These are phyloP conservation scores for Myripristis murdjan DNA, from an alignment of 2,797 vertebrate genomes.

Conservation along the genomic window DNA sequence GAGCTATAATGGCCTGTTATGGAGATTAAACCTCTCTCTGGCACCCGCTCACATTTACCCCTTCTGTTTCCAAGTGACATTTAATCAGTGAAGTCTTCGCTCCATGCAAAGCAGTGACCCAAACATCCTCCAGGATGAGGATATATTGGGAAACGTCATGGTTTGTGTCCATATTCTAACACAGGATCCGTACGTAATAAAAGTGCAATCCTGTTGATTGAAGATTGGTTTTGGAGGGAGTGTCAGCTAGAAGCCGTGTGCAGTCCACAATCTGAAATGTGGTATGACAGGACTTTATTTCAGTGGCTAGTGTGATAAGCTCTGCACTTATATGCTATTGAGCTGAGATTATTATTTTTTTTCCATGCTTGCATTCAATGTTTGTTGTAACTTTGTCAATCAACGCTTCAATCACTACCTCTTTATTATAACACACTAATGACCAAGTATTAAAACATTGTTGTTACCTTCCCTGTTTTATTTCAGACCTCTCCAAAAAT, in stretches of 20 bases:
- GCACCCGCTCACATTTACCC: no score
- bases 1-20: slow-evolving; percentile 46
- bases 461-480: slow-evolving; percentile 67
- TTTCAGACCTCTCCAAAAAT: slow-evolving; percentile 52
- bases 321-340: slow-evolving; percentile 70
- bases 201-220: slow-evolving; percentile 27
- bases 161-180: no score
- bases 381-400: slow-evolving; percentile 67
- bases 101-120: no score
- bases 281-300: slow-evolving; percentile 52
- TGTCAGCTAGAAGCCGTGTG: slow-evolving; percentile 28
- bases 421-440: slow-evolving; percentile 74
- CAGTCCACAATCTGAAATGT: slow-evolving; percentile 52
- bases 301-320: slow-evolving; percentile 60
- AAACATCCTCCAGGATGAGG: no score
- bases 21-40: no score
- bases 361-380: slow-evolving; percentile 59
- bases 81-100: no score
- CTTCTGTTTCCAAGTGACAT: no score
- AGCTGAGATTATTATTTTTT: slow-evolving; percentile 55
- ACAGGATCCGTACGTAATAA: no score
- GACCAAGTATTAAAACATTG: slow-evolving; percentile 73
- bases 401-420: slow-evolving; percentile 84
- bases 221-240: slow-evolving; percentile 6
- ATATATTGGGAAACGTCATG: no score